Conservation (phyloP, 2,113 vertebrate species). For the Ceyx cyanopectus region DNA sequence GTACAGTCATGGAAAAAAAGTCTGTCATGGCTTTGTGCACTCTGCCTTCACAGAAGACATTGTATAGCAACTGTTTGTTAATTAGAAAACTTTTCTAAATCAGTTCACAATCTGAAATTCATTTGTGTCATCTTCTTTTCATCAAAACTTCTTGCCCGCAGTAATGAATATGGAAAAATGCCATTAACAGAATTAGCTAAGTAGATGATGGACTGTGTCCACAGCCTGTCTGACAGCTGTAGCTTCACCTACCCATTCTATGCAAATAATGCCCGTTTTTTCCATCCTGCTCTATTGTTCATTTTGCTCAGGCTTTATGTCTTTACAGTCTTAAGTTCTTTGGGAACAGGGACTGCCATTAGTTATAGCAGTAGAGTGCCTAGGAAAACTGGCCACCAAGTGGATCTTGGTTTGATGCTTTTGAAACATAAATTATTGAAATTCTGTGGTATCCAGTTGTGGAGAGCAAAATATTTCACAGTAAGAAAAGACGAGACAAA, state of each 20-base stretch:
- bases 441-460: not conserved
- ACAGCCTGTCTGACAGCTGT: not conserved
- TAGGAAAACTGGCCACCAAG: not conserved
- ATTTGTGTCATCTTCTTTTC: not conserved
- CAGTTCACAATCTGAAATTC: not conserved
- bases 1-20: fast-evolving
- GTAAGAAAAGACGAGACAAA: not conserved
- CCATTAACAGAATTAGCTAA: not conserved
- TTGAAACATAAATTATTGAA: not conserved
- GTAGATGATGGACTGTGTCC: not conserved
- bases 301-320: not conserved
- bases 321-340: not conserved
- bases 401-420: not conserved
- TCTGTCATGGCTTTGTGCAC: not conserved
- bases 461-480: not conserved
- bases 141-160: not conserved
- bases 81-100: not conserved
- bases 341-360: not conserved
- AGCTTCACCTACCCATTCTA: not conserved
- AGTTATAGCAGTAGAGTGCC: not conserved
- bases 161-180: not conserved
- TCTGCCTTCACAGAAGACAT: not conserved
- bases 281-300: not conserved
- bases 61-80: fast-evolving
- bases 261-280: not conserved